Evolutionary conservation across 2,113 vertebrate species (phyloP), one percentile per base, ranked within the genome.

Genomic region (Athene cunicularia): DNA sequence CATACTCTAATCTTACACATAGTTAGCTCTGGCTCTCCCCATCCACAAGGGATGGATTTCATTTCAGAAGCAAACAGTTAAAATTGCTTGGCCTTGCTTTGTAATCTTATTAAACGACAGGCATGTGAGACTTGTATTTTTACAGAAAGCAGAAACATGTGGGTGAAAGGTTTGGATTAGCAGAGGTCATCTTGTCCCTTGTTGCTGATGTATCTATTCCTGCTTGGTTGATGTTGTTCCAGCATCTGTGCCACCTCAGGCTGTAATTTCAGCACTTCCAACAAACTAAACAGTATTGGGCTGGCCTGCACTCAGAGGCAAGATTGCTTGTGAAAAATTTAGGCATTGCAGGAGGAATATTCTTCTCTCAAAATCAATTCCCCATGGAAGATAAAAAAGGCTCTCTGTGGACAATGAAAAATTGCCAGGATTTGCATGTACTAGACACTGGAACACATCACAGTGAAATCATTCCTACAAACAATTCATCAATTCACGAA

Each of bases 91-190:
- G 66, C 64, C 49, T 89, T 93, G 66, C 74, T 82, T 85, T 82
- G 41, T 87, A 91, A 85, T 90, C 89, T 95, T 95, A 58, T 50
- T 87, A 94, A 96, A 86, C 55, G 76, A 76, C n/a, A 95, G 75
- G 43, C 49, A 86, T 80, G 60, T 35, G 87, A 95, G 88, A 96
- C 49, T 50, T 80, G 22, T 58, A 74, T 56, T 93, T 92, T 45
- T 62, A 87, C 12, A 60, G 93, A 74, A 95, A 93, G 35, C 32
- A 94, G 73, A 91, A 95, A 88, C 35, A 35, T 32, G 49, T 49
- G 53, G n/a, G 35, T 79, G 75, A 86, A 94, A 45, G 68, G 24
- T 70, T 74, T 86, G 88, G 52, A 86, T 86, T 83, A 95, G 72
- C 35, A 47, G 76, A 89, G 76, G 70, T 91, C 64, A 86, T 88